Base-by-base conservation (phyloP, 2,797 vertebrate genomes). In the Loriculus beryllinus region DNA sequence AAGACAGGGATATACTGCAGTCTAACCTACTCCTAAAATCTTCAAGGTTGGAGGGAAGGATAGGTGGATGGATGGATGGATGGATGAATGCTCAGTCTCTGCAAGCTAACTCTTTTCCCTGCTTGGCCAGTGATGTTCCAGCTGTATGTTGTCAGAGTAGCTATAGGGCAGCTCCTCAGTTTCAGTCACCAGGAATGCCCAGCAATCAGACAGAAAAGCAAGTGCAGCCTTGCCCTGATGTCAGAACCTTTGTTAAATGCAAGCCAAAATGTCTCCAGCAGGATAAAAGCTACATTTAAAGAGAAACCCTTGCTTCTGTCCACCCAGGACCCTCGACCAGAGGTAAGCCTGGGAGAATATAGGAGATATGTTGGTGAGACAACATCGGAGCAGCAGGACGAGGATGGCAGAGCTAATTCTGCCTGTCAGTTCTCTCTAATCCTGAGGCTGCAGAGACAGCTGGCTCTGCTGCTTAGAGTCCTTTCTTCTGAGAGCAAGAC, bases 381-480 rank as follows among this genome's bases (percentile, higher is more conserved):
- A 57, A 23, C 2, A 1, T 2, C 4, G 2, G 25, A 84, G 31
- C n/a, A 86, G 35, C 37, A 56, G 49, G 43, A 63, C 8, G 7
- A 47, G 83, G 47, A 33, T 29, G 56, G 81, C 65, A 88, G 45
- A 86, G 29, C 45, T 82, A 68, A 80, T 77, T 42, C 69, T 93
- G 82, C 45, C 40, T 47, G 16, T 10, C n/a, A 37, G 2, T 93
- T 88, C 72, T 86, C 59, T 62, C 31, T 71, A 62, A 78, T 90
- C 29, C 48, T 5, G 10, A 83, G 49, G 45, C 60, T 89, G 83
- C 45, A 82, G 81, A 62, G 94, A 79, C 92, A 95, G 43, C 94
- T 94, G 90, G 87, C 82, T 54, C 72, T 93, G 29, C 64, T 92
- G 64, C 86, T 93, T 65, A 20, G 40, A 57, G 64, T 64, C 59